Evolutionary conservation across 2,888 invertebrate species (phyloP), one percentile per base, ranked within the genome.

Genomic region (Tenthredo notha): DNA sequence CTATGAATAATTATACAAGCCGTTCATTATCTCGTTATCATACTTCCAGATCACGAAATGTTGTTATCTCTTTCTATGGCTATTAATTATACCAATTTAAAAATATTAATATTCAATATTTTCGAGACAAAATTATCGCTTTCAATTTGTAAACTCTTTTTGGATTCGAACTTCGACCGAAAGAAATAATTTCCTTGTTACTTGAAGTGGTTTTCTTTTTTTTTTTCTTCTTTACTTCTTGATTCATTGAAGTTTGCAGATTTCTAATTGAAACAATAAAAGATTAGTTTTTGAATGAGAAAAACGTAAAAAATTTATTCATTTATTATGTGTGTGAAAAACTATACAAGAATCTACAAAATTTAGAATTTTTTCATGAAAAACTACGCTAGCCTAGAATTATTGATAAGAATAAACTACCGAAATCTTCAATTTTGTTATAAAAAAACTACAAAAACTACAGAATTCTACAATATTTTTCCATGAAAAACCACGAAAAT

Each of bases 1-100:
- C 33, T 80, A 61, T 58, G 7, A 40, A 80, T 58, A 80, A 80
- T 80, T 61, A 58, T 61, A 50, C 58, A 80, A 80, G 61, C 37
- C 47, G 78, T 58, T 61, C 18, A 80, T 58, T 80, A 40, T 3
- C 4, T 21, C 40, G 29, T 43, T 74, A 74, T 74, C 43, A 21
- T 43, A 47, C n/a, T 25, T 74, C 43, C 6, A 21, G 40, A 74
- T 74, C 67, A 33, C 10, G 18, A 67, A 67, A 67, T 67, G 33
- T 29, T n/a, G 54, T 54, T 3, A 47, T 54, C 50, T 33, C 15
- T 54, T 75, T 50, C 40, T 75, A 21, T 29, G 21, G n/a, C 18
- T 6, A 43, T 61, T 61, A 61, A 61, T 61, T 21, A 61, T 9
- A 2, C 10, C 61, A 21, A 25, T 61, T 61, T 4, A 12, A 47